Base-by-base conservation (phyloP, 35 echinoderm and acorn worm species). In the Lytechinus pictus region DNA sequence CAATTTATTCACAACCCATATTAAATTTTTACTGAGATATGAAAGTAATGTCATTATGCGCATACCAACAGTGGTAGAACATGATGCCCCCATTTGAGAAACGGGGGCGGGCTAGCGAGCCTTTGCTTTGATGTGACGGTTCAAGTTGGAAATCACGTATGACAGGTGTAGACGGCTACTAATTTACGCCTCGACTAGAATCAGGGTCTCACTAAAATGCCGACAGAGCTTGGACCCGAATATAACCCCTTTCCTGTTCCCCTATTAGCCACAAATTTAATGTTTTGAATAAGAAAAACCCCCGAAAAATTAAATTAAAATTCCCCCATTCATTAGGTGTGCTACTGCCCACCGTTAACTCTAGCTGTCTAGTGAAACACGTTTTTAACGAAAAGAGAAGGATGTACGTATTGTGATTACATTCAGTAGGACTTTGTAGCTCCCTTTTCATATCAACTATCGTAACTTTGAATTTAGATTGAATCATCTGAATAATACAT, bases 111-210 rank as follows among this genome's bases (percentile, higher is more conserved):
- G 14, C 61, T 71, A 24, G 61, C 61, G 16, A 21, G 61, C 66
- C 66, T 79, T n/a, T 79, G 66, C 19, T 16, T 24, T 79, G 3
- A 19, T 79, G 66, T 79, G 66, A 79, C 66, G 66, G 66, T 79
- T 5, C 66, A 79, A 24, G 3, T 90, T 52, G n/a, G 24, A 5
- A 90, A 90, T 90, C 52, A 90, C 0, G 10, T 12, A 14, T 52
- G 88, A 90, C 88, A 90, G 88, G 88, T 54, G 88, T 52, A 90
- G 88, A 90, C 33, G 24, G 88, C n/a, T 10, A n/a, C 88, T 33
- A 90, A 90, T 90, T 90, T 90, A 21, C 88, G 52, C 88, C 29
- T 54, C 88, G 88, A 27, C 88, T 33, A 44, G 66, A 90, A 54
- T 52, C 88, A 4, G 88, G 88, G 7, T 52, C 9, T 28, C 88